Conservation (phyloP, 2,888 invertebrate species). For the Clepsis dumicolana region DNA sequence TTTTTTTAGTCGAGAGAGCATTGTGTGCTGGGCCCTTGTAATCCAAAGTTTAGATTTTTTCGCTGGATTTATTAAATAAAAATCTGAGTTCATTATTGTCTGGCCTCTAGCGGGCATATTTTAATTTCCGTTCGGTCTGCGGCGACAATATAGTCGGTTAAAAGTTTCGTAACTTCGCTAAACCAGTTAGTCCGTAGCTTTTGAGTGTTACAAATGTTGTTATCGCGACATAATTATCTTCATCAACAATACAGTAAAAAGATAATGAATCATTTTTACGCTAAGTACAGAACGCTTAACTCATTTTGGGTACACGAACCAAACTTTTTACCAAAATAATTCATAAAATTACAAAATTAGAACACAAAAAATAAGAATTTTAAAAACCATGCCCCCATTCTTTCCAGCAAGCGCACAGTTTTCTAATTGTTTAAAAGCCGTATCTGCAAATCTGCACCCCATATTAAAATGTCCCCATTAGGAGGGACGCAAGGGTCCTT, state of each 20-base stretch:
- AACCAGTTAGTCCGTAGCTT: slow-evolving; percentile 1
- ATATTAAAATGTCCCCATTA: slow-evolving; percentile 84
- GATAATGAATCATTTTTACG: too few species aligned
- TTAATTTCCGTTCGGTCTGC: not conserved
- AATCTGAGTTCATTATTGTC: not conserved
- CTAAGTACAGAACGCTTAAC: too few species aligned
- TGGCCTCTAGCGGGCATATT: not conserved
- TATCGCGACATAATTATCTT: slow-evolving; percentile 2
- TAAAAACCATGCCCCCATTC: slow-evolving; percentile 17
- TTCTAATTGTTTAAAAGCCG: slow-evolving; percentile 70
- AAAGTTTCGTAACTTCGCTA: slow-evolving; percentile 2
- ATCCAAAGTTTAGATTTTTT: slow-evolving; percentile 49
- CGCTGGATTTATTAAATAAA: slow-evolving; percentile 47
- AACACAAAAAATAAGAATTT: not conserved
- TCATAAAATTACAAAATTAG: not conserved
- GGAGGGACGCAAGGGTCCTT: slow-evolving; percentile 65
- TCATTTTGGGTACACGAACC: not conserved
- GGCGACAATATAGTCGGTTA: not conserved
- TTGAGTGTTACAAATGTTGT: not conserved
- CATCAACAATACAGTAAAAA: too few species aligned
- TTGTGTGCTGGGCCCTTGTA: slow-evolving; percentile 55
- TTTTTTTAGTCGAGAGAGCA: slow-evolving; percentile 65
- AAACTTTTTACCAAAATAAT: not conserved
- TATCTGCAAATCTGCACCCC: slow-evolving; percentile 64
- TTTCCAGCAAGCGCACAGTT: slow-evolving; percentile 36